These are phyloP conservation scores for Protobothrops flavoviridis DNA, from an alignment of 2,113 vertebrate species.

Conservation along the genomic window DNA sequence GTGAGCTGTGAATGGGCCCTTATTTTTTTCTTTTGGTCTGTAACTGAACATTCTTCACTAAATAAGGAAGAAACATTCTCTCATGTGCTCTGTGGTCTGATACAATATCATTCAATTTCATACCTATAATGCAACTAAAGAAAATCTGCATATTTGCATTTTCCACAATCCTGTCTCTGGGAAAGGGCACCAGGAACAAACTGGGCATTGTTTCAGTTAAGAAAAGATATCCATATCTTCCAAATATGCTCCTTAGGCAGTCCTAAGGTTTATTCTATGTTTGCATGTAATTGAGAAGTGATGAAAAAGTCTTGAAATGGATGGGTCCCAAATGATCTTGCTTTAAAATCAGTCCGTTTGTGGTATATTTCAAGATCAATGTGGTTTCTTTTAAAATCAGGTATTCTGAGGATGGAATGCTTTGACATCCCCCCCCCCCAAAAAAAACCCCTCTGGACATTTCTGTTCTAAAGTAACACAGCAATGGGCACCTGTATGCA, in stretches of 20 bases:
- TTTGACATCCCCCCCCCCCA: too few species aligned
- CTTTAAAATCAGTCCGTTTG: too few species aligned
- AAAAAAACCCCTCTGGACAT: too few species aligned
- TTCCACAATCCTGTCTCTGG: not conserved
- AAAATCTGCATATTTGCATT: not conserved
- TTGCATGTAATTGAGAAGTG: not conserved
- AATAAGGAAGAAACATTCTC: not conserved
- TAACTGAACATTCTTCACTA: not conserved
- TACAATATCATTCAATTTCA: not conserved
- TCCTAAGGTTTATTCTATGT: not conserved
- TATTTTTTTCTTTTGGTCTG: not conserved
- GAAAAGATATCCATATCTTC: not conserved
- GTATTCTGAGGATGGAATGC: too few species aligned
- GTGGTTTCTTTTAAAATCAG: too few species aligned
- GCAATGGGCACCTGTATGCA: too few species aligned
- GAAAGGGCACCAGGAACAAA: not conserved
- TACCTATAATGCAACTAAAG: not conserved
- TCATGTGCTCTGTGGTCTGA: not conserved
- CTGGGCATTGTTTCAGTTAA: not conserved
- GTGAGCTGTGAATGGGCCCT: not conserved
- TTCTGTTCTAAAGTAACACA: too few species aligned
- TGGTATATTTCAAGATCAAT: too few species aligned
- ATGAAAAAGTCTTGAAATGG: not conserved
- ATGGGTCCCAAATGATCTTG: not conserved
- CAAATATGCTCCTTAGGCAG: not conserved